Conservation (phyloP, 2,113 vertebrate genomes). For the Spheniscus mendiculus region DNA sequence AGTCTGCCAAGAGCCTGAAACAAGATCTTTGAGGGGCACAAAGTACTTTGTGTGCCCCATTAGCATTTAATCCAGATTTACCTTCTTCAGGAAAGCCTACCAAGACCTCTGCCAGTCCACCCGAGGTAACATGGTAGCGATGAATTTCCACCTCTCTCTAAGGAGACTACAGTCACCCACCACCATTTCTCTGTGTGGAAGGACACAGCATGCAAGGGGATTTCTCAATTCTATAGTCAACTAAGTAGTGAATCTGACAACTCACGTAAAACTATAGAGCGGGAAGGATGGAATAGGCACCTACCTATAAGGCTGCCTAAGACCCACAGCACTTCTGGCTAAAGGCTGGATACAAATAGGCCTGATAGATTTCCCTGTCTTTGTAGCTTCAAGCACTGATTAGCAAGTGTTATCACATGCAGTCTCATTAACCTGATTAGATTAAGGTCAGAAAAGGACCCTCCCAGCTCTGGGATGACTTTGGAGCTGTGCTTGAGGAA, state of each 20-base stretch:
- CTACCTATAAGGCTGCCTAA: not conserved
- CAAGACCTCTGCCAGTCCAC: not conserved
- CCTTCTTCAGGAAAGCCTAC: not conserved
- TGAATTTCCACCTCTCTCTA: not conserved
- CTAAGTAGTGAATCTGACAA: not conserved
- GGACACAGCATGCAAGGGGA: not conserved
- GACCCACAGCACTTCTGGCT: not conserved
- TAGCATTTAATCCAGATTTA: not conserved
- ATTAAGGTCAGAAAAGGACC: not conserved
- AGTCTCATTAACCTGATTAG: not conserved
- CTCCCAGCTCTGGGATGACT: not conserved
- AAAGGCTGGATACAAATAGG: not conserved
- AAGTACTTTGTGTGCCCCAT: not conserved
- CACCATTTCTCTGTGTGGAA: not conserved
- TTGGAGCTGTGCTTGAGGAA: not conserved
- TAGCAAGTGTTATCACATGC: not conserved
- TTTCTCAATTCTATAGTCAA: not conserved
- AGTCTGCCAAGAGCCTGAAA: not conserved
- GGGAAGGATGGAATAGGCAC: not conserved
- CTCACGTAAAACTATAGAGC: not conserved
- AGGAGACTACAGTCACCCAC: not conserved
- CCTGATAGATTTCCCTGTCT: not conserved
- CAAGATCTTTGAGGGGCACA: not conserved
- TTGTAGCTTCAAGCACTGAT: not conserved
- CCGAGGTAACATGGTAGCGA: rapidly evolving